Evolutionary conservation across 1,140 invertebrate species (phyloP).

Genomic region (Akabosia matsudoensis): DNA sequence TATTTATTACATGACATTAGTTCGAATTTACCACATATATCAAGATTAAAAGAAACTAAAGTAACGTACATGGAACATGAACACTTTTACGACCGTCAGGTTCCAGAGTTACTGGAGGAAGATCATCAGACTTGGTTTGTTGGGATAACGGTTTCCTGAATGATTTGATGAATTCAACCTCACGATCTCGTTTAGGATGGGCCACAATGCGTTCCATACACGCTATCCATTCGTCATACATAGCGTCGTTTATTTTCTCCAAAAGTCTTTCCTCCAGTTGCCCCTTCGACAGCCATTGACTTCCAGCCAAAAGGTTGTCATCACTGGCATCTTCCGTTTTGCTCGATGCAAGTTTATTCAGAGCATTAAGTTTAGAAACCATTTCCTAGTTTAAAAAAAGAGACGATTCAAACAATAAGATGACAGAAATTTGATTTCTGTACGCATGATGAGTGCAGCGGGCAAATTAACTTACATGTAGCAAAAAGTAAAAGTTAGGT

Average conservation of each 20-base stretch:
- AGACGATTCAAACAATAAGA: conserved; percentile 16
- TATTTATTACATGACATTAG: background rate
- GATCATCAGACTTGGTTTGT: conserved; percentile 54
- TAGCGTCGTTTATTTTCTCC: conserved; percentile 66
- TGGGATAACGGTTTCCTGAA: conserved; percentile 60
- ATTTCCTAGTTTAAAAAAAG: conserved; percentile 36
- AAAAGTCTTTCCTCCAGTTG: conserved; percentile 65
- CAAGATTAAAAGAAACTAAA: background rate
- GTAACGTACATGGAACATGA: conserved; percentile 39
- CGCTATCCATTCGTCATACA: conserved; percentile 70
- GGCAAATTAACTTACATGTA: conserved; percentile 70
- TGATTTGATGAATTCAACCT: conserved; percentile 66
- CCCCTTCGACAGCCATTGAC: conserved; percentile 66
- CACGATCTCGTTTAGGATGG: conserved; percentile 62
- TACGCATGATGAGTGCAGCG: background rate
- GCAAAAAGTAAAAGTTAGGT: conserved; percentile 75
- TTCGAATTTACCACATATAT: background rate
- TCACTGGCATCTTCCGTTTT: background rate
- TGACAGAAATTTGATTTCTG: background rate
- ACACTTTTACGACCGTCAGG: conserved; percentile 39
- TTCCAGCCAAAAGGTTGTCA: conserved; percentile 57
- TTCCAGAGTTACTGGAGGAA: conserved; percentile 49
- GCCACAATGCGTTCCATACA: conserved; percentile 67
- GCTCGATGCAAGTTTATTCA: conserved; percentile 28
- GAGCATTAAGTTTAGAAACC: conserved; percentile 27